These are phyloP conservation scores for Trypoxylus dichotomus DNA, from an alignment of 1,140 invertebrate genomes.

Conservation along the genomic window DNA sequence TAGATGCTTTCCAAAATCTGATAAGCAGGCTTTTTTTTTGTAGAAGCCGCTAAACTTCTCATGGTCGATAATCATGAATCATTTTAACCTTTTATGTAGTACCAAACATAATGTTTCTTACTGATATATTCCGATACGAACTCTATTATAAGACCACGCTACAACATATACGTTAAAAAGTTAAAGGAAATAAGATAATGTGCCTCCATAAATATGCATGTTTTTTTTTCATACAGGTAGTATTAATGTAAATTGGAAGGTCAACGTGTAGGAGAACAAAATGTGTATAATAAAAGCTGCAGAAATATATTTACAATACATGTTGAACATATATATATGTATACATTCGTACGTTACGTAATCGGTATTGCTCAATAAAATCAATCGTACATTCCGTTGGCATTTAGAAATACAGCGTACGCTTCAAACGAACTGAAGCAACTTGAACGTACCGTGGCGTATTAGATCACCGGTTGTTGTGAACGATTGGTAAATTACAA, in stretches of 20 bases:
- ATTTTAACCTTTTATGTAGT: not conserved
- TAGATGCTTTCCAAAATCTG: not conserved
- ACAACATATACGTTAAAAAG: not conserved
- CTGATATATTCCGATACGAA: not conserved
- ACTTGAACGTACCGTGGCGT: not conserved
- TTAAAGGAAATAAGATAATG: conserved; percentile 8
- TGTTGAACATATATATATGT: not conserved
- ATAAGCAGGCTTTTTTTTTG: not conserved
- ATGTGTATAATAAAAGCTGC: conserved; percentile 11
- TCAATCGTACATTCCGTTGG: not conserved
- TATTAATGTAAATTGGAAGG: conserved; percentile 3
- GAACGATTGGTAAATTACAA: conserved; percentile 16
- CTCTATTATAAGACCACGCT: not conserved
- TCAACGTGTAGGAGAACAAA: conserved; percentile 18
- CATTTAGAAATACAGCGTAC: conserved; percentile 6
- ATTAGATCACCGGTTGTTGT: conserved; percentile 2
- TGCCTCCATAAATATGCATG: conserved; percentile 5
- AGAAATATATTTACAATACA: not conserved
- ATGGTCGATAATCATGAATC: not conserved
- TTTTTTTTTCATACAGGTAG: conserved; percentile 10
- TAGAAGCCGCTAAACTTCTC: not conserved
- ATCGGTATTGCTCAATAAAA: conserved; percentile 6
- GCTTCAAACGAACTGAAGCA: not conserved
- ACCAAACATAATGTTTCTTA: not conserved
- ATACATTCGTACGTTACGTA: not conserved